These are phyloP conservation scores for Chloroceryle amazona DNA, from an alignment of 2,797 vertebrate species.

Conservation along the genomic window DNA sequence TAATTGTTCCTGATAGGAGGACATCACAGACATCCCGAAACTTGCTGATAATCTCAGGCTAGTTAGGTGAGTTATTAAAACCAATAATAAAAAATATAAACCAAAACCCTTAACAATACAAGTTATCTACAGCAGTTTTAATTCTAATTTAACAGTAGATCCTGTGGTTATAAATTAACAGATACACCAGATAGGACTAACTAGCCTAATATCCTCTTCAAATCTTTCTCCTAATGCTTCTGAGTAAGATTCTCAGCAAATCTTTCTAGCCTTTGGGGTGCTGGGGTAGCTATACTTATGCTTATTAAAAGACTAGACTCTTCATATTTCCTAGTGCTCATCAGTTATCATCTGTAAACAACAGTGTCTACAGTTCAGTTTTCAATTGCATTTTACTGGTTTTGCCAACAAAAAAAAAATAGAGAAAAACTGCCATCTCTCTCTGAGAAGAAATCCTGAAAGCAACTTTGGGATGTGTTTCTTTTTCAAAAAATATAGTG, in stretches of 20 bases:
- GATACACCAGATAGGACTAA: not conserved
- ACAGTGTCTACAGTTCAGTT: not conserved
- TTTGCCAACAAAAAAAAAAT: not conserved
- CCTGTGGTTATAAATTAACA: not conserved
- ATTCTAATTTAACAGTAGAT: not conserved
- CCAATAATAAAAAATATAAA: not conserved
- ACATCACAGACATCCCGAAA: constrained; percentile 98
- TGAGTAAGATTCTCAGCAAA: not conserved
- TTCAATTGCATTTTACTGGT: not conserved
- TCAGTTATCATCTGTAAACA: not conserved
- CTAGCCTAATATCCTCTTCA: not conserved
- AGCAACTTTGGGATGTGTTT: not conserved
- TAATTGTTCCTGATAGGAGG: constrained; percentile 88
- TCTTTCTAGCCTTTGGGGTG: not conserved
- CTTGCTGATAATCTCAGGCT: constrained; percentile 93
- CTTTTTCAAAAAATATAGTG: not conserved
- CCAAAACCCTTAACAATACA: not conserved
- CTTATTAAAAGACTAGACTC: not conserved
- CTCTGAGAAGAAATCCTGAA: not conserved
- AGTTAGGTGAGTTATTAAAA: constrained; percentile 89
- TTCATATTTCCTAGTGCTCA: not conserved
- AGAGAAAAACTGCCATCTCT: not conserved
- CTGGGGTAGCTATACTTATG: not conserved
- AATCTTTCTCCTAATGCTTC: not conserved
- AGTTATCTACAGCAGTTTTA: not conserved